phyloP scores from a whole-genome alignment of 2,888 invertebrate genomes.

The Cheilosia grossa region DNA sequence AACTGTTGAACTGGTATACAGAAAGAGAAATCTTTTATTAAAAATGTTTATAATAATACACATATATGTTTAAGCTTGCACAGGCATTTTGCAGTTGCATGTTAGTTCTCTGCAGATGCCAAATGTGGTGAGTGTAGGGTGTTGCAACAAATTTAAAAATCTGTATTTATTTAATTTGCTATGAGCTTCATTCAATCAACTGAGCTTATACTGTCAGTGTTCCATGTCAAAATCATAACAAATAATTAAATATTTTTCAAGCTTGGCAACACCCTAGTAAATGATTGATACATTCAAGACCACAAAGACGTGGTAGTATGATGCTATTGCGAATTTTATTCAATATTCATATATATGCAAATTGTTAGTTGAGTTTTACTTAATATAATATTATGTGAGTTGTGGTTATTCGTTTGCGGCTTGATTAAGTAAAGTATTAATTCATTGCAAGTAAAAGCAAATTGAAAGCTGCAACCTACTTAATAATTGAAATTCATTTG shows the following conservation, averaged over 20 bases:
- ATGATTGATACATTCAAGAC: constrained; percentile 6
- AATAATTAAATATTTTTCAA: constrained; percentile 5
- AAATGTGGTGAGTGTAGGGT: constrained; percentile 45
- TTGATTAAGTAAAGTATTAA: constrained; percentile 3
- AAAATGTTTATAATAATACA: neutral
- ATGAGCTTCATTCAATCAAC: neutral
- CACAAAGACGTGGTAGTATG: constrained; percentile 17
- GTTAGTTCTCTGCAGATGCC: constrained; percentile 27
- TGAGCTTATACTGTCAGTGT: neutral
- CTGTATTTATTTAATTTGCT: neutral
- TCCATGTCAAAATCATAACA: neutral
- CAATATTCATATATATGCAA: neutral
- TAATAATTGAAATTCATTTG: constrained; percentile 23
- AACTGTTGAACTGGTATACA: constrained; percentile 84
- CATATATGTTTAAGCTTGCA: constrained; percentile 42
- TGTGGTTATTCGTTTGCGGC: constrained; percentile 1
- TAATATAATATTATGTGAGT: neutral
- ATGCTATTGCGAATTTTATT: constrained; percentile 19
- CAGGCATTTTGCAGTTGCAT: constrained; percentile 62
- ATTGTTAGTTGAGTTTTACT: constrained; percentile 16
- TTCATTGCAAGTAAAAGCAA: constrained; percentile 38
- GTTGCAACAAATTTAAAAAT: constrained; percentile 8
- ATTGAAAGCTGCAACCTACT: constrained; percentile 34
- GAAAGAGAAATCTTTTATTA: constrained; percentile 30
- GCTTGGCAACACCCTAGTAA: constrained; percentile 24